Base-by-base conservation (phyloP, 2,888 invertebrate genomes). In the Napeogenes inachia region DNA sequence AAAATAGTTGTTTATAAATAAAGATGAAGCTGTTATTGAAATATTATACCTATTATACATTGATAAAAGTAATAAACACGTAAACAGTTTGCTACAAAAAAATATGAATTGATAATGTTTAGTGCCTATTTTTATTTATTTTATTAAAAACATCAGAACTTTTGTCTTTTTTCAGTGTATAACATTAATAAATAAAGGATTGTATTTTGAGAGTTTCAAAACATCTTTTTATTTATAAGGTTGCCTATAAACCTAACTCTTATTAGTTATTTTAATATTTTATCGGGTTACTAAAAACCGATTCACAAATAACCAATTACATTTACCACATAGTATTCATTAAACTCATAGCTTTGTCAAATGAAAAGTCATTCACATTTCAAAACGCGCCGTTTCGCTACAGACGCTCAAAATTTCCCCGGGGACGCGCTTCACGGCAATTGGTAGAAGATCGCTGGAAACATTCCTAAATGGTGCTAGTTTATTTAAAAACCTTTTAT, bases 321-420 rank as follows among this genome's bases (percentile, higher is more conserved):
- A 21, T 46, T 47, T 32, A 42, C n/a, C 30, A 50, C 50, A 50
- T 42, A 42, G 42, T 42, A 42, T 50, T 50, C 50, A 50, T 10
- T 50, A 50, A 50, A 50, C 50, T 30, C 8, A 50, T 30, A 30
- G 50, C 50, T 50, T 50, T 50, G 45, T 59, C 60, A 65, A 63
- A 60, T 63, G 53, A 47, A 55, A 60, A 60, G 60, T 60, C 50
- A 13, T n/a, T 46, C 57, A 54, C 57, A 42, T 59, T 59, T 59
- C 56, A 61, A 65, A 65, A 60, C 42, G 62, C 47, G 45, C 57
- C 46, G 57, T 60, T 66, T 61, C 59, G 45, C 53, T 63, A 59
- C 35, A 56, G 58, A 55, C 62, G 55, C 58, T 32, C 53, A 59
- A 64, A 63, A 65, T 65, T 67, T 67, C 65, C 67, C 67, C 53